A percentile compares a stretch with the other conserved stretches of the same genome.
Conservation (phyloP, 2,113 vertebrate species). For the Caranx melampygus region DNA sequence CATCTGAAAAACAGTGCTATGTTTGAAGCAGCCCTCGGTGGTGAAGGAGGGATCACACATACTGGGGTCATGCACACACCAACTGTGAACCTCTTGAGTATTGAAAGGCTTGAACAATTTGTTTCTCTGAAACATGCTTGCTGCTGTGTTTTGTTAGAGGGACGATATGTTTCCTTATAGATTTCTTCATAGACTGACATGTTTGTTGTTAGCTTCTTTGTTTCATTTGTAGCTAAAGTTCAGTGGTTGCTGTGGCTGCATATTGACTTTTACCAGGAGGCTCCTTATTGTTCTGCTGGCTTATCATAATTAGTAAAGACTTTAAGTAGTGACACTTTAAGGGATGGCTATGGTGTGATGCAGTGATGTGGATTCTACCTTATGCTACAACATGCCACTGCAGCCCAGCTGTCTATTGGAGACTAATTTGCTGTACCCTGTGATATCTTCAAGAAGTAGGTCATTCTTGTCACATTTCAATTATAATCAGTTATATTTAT, state of each 20-base stretch:
- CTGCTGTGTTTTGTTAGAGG: not conserved
- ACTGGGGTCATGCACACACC: not conserved
- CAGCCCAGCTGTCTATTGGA: too few relatives aligned
- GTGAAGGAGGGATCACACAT: not conserved
- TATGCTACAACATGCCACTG: too few relatives aligned
- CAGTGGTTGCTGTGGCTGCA: not conserved
- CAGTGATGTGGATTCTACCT: too few relatives aligned
- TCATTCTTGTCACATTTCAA: too few relatives aligned
- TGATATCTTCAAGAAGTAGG: too few relatives aligned
- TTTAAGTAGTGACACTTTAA: too few relatives aligned
- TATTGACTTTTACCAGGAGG: not conserved
- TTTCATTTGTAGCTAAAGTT: not conserved
- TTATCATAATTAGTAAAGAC: too few relatives aligned
- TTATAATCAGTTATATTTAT: too few relatives aligned
- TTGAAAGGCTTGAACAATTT: slow-evolving; percentile 7
- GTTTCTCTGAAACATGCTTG: not conserved
- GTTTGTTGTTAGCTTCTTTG: slow-evolving; percentile 1
- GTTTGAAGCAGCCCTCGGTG: slow-evolving; percentile 1
- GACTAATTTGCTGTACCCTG: too few relatives aligned
- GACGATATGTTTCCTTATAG: not conserved
- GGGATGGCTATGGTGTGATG: too few relatives aligned
- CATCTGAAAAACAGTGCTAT: not conserved
- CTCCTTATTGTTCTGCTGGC: not conserved
- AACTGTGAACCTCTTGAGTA: not conserved
- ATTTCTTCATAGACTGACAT: not conserved